Percentiles rank a stretch among this genome's conserved stretches.
These are phyloP conservation scores for Dinomys branickii DNA, from an alignment of 2,113 vertebrate genomes.

Conservation along the genomic window DNA sequence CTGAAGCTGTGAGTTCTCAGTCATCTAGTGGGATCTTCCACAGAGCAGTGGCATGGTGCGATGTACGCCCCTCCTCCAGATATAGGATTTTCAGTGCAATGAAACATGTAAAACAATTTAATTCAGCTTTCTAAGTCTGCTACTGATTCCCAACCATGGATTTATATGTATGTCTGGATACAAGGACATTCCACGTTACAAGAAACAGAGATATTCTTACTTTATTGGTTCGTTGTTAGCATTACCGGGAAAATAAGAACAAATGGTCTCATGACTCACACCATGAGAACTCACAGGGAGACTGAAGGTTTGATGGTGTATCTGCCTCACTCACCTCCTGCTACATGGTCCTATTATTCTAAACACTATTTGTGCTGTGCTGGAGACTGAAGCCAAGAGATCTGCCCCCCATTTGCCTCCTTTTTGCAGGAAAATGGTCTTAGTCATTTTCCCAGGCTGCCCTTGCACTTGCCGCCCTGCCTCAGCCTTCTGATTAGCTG, in stretches of 20 bases:
- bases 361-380: neutral
- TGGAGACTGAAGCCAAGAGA: neutral
- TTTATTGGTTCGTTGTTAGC: neutral
- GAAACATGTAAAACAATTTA: neutral
- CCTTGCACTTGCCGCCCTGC: neutral
- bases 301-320: neutral
- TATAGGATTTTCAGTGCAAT: neutral
- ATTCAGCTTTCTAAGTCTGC: neutral
- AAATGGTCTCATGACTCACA: neutral
- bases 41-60: neutral
- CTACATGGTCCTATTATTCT: no score
- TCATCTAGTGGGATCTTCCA: neutral
- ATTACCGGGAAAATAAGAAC: neutral
- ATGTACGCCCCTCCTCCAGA: neutral
- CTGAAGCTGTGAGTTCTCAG: neutral
- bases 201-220: neutral
- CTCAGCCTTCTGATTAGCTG: no score
- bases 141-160: neutral
- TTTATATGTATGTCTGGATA: neutral
- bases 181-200: neutral
- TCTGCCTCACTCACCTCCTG: neutral
- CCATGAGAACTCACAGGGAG: neutral
- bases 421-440: neutral
- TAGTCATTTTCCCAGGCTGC: neutral
- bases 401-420: neutral